Percentiles rank a stretch among this genome's conserved stretches.
Evolutionary conservation across 2,113 vertebrate genomes (phyloP).

Genomic region (Pseudorhombus dupliciocellatus): DNA sequence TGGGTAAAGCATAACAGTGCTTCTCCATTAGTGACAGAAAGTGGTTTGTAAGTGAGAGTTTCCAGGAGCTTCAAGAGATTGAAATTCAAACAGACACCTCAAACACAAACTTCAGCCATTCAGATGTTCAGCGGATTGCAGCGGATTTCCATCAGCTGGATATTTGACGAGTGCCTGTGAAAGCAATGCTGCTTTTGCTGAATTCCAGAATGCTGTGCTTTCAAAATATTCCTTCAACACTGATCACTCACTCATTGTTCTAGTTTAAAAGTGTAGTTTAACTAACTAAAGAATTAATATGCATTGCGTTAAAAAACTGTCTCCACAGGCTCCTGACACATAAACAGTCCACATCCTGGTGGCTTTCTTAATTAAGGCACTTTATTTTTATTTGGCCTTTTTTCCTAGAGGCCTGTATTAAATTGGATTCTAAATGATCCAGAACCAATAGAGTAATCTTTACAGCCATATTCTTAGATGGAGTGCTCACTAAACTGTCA

Average conservation of each 20-base stretch:
- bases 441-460: conserved; percentile 81
- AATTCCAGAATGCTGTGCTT: not conserved
- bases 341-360: conserved; percentile 59
- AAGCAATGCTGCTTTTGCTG: not conserved
- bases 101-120: conserved; percentile 5
- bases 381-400: conserved; percentile 79
- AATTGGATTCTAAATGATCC: conserved; percentile 86
- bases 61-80: not conserved
- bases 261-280: conserved; percentile 1
- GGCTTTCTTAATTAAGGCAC: conserved; percentile 81
- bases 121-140: not conserved
- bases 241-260: not conserved
- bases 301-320: conserved; percentile 29
- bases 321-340: conserved; percentile 45
- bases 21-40: not conserved
- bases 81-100: conserved; percentile 1
- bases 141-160: conserved; percentile 1
- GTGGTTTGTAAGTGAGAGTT: not conserved
- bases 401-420: conserved; percentile 70
- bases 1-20: not conserved
- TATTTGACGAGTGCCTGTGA: not conserved
- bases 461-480: conserved; percentile 73
- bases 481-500: conserved; percentile 69
- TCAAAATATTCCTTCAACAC: not conserved
- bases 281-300: conserved; percentile 12